Percentiles rank a stretch among this genome's conserved stretches.
Evolutionary conservation across 2,113 vertebrate genomes (phyloP).

Genomic region (Bubo blakistoni): DNA sequence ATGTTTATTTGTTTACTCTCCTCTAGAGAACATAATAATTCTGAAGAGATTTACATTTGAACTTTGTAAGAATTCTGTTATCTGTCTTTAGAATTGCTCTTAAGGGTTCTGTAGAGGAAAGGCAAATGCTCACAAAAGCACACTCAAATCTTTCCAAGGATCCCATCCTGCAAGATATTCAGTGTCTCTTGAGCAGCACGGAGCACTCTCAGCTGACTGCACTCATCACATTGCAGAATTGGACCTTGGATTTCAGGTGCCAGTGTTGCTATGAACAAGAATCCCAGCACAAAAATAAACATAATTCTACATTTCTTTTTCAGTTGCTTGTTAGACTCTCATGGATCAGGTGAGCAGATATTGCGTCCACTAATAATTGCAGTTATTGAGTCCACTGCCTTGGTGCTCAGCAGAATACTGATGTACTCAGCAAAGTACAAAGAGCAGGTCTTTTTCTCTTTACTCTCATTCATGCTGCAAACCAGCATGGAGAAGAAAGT

Average conservation of each 20-base stretch:
- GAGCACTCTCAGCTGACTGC: slow-evolving; percentile 6
- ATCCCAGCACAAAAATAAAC: background rate
- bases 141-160: slow-evolving; percentile 27
- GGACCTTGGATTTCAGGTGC: background rate
- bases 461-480: background rate
- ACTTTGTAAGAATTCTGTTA: slow-evolving; percentile 30
- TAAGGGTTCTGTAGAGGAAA: slow-evolving; percentile 34
- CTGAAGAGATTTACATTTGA: slow-evolving; percentile 65
- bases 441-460: background rate
- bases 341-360: background rate
- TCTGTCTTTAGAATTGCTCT: slow-evolving; percentile 31
- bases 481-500: background rate
- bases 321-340: background rate
- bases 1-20: slow-evolving; percentile 43
- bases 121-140: slow-evolving; percentile 23
- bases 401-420: background rate
- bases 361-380: too few relatives aligned
- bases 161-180: background rate
- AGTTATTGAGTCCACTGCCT: background rate
- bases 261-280: background rate
- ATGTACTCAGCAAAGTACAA: background rate
- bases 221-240: background rate
- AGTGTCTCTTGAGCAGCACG: background rate
- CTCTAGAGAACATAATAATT: slow-evolving; percentile 35
- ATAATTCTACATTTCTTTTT: background rate